Conservation (phyloP, 2,888 invertebrate genomes). For the Drosophila kanekoi region DNA sequence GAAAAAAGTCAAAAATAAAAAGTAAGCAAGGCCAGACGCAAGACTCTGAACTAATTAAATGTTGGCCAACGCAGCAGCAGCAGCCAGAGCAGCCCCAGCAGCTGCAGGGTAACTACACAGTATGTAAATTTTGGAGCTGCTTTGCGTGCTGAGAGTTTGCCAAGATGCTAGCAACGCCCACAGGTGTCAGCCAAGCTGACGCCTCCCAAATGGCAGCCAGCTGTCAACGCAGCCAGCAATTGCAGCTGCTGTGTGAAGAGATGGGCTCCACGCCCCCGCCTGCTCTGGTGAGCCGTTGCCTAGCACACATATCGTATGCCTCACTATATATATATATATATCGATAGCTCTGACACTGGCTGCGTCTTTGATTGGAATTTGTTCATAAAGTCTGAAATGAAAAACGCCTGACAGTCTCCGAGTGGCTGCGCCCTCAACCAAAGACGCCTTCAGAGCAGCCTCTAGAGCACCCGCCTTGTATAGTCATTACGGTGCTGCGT, state of each 20-base stretch:
- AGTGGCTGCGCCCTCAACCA: constrained; percentile 46
- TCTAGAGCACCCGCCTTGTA: constrained; percentile 35
- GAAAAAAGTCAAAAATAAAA: constrained; percentile 40
- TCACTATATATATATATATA: constrained; percentile 26
- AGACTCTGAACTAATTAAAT: constrained; percentile 70
- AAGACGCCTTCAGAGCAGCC: constrained; percentile 45
- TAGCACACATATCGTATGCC: constrained; percentile 17
- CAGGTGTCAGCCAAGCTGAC: constrained; percentile 65
- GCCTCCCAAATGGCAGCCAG: constrained; percentile 59
- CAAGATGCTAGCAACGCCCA: constrained; percentile 63
- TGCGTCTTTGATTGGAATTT: constrained; percentile 67
- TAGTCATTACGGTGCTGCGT: constrained; percentile 29
- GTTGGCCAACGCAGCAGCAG: constrained; percentile 65
- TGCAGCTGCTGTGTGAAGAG: constrained; percentile 57
- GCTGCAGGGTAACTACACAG: constrained; percentile 34
- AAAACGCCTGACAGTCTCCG: constrained; percentile 48
- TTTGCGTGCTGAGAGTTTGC: constrained; percentile 48
- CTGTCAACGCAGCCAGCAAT: constrained; percentile 64
- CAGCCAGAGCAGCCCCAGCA: constrained; percentile 15
- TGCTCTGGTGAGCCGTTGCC: constrained; percentile 42
- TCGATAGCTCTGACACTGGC: constrained; percentile 38
- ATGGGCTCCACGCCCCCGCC: constrained; percentile 31
- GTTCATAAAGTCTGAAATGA: constrained; percentile 41
- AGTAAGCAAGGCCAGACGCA: constrained; percentile 65
- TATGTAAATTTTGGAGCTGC: constrained; percentile 51